A percentile compares a stretch with the other conserved stretches of the same genome.
phyloP scores from a whole-genome alignment of 2,113 vertebrate genomes.

The Percina caprodes region DNA sequence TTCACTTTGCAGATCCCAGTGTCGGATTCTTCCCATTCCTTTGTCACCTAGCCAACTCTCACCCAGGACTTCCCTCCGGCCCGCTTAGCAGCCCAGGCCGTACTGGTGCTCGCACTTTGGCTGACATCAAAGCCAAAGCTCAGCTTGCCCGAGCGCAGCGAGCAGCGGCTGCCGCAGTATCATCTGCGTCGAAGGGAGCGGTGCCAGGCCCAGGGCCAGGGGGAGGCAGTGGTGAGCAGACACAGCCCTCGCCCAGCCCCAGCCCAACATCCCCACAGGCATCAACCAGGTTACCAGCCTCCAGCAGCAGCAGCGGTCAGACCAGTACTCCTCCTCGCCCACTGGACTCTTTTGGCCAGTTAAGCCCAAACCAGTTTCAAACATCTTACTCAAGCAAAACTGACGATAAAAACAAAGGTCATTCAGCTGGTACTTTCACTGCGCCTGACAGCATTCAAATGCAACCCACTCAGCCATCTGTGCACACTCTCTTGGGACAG shows the following conservation, averaged over 20 bases:
- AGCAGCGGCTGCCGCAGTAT: slow-evolving; percentile 87
- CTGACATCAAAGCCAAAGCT: slow-evolving; percentile 98
- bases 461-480: slow-evolving; percentile 26
- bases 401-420: slow-evolving; percentile 33
- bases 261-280: slow-evolving; percentile 62
- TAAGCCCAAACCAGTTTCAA: slow-evolving; percentile 42
- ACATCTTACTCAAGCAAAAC: slow-evolving; percentile 26
- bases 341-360: slow-evolving; percentile 44
- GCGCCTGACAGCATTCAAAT: not conserved
- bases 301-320: slow-evolving; percentile 64
- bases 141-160: slow-evolving; percentile 93
- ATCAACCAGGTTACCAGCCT: slow-evolving; percentile 34
- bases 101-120: slow-evolving; percentile 94
- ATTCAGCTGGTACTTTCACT: not conserved
- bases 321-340: slow-evolving; percentile 48
- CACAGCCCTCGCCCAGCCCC: slow-evolving; percentile 62
- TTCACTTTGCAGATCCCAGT: slow-evolving; percentile 89
- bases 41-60: slow-evolving; percentile 89
- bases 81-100: slow-evolving; percentile 88
- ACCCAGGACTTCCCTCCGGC: slow-evolving; percentile 87
- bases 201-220: slow-evolving; percentile 89
- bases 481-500: slow-evolving; percentile 68
- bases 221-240: slow-evolving; percentile 79
- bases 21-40: slow-evolving; percentile 88
- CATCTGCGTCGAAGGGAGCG: slow-evolving; percentile 78